Conservation (phyloP, 1,140 invertebrate species). For the Cardiocondyla obscurior region DNA sequence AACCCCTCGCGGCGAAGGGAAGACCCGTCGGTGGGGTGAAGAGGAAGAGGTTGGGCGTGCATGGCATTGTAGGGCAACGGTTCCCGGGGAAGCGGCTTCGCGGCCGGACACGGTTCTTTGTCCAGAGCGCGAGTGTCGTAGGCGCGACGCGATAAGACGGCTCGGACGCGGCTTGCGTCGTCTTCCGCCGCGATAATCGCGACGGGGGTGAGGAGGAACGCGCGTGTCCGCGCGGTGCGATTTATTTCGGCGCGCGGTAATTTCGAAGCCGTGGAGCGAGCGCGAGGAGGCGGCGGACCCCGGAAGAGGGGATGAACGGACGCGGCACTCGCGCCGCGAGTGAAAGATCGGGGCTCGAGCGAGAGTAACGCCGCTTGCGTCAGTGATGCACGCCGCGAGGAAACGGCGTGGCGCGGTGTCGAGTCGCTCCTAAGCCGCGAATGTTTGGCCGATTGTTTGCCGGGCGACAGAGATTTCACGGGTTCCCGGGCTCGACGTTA, state of each 20-base stretch:
- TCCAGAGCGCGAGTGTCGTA: no score
- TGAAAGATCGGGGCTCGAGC: slow-evolving; percentile 35
- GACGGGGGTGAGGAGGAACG: neutral
- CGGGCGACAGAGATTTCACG: neutral
- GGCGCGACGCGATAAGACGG: no score
- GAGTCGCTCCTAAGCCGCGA: neutral
- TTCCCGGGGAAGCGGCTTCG: no score
- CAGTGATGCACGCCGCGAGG: slow-evolving; percentile 36
- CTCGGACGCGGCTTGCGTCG: neutral
- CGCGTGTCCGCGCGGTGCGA: slow-evolving; percentile 9
- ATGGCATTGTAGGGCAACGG: no score
- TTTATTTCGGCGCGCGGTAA: slow-evolving; percentile 44
- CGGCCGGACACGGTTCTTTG: no score
- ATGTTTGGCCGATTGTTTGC: no score
- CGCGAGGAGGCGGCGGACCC: neutral
- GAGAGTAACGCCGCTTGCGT: slow-evolving; percentile 42
- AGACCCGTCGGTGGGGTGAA: neutral
- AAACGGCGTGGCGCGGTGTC: slow-evolving; percentile 9
- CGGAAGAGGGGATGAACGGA: neutral
- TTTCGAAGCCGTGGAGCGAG: neutral
- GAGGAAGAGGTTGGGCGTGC: no score
- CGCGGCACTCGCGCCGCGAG: slow-evolving; percentile 35
- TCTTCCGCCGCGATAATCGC: slow-evolving; percentile 12
- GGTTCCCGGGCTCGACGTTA: neutral
- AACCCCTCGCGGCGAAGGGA: neutral